Conservation (phyloP, 2,888 invertebrate genomes). For the Lithophane ornitopus region DNA sequence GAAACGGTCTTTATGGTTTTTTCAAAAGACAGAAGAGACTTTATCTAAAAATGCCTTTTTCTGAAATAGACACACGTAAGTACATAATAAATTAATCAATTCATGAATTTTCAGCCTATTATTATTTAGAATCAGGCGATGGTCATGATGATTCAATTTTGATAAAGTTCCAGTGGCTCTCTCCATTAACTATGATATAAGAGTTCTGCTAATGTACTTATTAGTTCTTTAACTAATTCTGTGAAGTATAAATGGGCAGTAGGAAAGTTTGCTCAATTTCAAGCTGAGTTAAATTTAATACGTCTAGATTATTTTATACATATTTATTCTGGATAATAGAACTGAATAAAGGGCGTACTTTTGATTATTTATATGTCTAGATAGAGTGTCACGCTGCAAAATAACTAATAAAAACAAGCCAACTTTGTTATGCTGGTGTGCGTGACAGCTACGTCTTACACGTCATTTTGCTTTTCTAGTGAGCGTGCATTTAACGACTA, state of each 20-base stretch:
- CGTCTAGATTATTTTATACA: background rate
- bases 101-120: background rate
- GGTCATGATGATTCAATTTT: constrained; percentile 12
- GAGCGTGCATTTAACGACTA: no score
- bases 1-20: background rate
- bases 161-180: constrained; percentile 25
- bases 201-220: constrained; percentile 8
- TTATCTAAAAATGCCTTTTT: background rate
- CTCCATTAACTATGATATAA: constrained; percentile 17
- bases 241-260: background rate
- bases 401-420: no score
- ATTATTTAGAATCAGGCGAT: constrained; percentile 1
- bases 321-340: background rate
- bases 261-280: constrained; percentile 1
- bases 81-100: background rate
- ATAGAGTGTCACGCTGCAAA: no score
- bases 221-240: constrained; percentile 11
- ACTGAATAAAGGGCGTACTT: no score
- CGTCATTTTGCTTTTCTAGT: no score
- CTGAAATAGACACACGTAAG: background rate
- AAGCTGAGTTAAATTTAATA: background rate
- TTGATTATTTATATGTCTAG: no score
- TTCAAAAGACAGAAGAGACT: background rate
- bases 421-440: no score
- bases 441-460: no score